A percentile compares a stretch with the other conserved stretches of the same genome.
These are phyloP conservation scores for Panzeria rudis DNA, from an alignment of 2,888 invertebrate species.

Conservation along the genomic window DNA sequence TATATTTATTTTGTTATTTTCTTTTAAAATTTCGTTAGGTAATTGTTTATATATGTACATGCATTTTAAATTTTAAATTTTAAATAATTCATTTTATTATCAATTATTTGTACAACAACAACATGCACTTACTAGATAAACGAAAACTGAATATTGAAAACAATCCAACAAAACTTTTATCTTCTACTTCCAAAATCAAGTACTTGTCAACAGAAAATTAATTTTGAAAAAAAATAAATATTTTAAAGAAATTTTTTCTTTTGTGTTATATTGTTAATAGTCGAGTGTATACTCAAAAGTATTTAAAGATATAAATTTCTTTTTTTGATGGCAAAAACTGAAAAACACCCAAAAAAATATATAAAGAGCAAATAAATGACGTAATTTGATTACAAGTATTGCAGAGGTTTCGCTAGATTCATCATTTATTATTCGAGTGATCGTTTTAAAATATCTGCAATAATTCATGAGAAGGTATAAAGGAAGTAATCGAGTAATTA, in stretches of 20 bases:
- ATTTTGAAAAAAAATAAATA: neutral
- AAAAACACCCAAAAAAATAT: slow-evolving; percentile 3
- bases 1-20: slow-evolving; percentile 36
- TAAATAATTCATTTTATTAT: slow-evolving; percentile 15
- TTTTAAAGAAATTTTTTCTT: neutral
- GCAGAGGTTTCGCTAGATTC: neutral
- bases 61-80: slow-evolving; percentile 1
- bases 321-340: neutral
- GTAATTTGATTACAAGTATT: neutral
- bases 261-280: neutral
- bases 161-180: neutral
- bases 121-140: slow-evolving; percentile 25
- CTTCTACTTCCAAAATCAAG: slow-evolving; percentile 7
- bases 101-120: slow-evolving; percentile 15
- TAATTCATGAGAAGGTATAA: neutral
- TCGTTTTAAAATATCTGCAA: neutral
- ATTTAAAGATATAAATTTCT: slow-evolving; percentile 14
- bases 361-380: slow-evolving; percentile 17
- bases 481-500: no score
- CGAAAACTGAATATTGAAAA: slow-evolving; percentile 3
- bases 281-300: slow-evolving; percentile 18
- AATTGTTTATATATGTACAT: slow-evolving; percentile 49
- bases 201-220: slow-evolving; percentile 5
- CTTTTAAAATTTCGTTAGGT: slow-evolving; percentile 51
- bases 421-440: neutral